These are phyloP conservation scores for Toxotes chatareus DNA, from an alignment of 2,113 vertebrate species.

Conservation along the genomic window DNA sequence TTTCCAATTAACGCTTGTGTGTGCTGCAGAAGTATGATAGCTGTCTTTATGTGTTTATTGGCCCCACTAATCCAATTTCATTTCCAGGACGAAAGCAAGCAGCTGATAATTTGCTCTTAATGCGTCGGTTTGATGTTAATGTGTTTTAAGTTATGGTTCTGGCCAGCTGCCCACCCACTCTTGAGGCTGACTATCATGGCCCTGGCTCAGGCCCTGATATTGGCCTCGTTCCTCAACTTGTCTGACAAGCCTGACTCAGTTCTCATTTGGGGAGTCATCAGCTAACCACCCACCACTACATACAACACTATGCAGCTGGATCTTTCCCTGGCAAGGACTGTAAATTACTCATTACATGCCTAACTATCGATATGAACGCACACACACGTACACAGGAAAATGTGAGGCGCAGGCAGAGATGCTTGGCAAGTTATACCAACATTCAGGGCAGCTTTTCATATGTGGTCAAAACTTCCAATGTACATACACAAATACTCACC, in stretches of 20 bases:
- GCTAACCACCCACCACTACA: constrained; percentile 52
- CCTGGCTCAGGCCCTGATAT: constrained; percentile 58
- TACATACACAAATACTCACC: neutral
- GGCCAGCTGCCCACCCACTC: constrained; percentile 71
- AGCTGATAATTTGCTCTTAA: constrained; percentile 79
- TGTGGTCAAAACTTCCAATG: constrained; percentile 37
- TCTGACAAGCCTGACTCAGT: constrained; percentile 70
- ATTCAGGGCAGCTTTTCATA: constrained; percentile 29
- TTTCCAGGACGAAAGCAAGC: constrained; percentile 64
- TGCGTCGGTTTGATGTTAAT: constrained; percentile 77
- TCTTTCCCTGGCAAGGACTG: constrained; percentile 51
- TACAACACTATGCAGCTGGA: constrained; percentile 50
- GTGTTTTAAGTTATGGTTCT: constrained; percentile 76
- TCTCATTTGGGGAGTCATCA: constrained; percentile 66
- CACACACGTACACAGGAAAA: neutral
- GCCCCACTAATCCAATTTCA: constrained; percentile 65
- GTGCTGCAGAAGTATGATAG: constrained; percentile 55
- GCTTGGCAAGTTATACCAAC: constrained; percentile 32
- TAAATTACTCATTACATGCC: constrained; percentile 60
- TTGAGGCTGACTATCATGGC: constrained; percentile 60
- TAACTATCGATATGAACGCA: constrained; percentile 38
- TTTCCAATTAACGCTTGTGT: constrained; percentile 51
- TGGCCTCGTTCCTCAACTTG: constrained; percentile 70
- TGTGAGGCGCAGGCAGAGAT: constrained; percentile 23
- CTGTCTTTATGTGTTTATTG: constrained; percentile 64